Evolutionary conservation across 30 jellyfish, hydroid and myxozoan genomes (phyloP), one percentile per base, ranked within the genome.

Genomic region (Sanderia malayensis): DNA sequence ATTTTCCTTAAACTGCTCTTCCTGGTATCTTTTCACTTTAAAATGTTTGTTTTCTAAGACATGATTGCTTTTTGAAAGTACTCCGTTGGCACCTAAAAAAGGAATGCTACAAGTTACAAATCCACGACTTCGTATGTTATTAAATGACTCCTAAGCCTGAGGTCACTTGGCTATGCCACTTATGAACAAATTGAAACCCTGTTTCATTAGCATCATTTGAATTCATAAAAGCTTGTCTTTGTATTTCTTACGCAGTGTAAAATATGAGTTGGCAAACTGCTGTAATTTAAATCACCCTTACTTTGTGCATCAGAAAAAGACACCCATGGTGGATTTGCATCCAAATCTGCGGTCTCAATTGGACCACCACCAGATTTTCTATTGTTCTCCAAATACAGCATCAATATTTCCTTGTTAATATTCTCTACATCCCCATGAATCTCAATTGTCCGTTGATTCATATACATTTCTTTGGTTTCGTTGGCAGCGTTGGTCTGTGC

Each of bases 291-390:
- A n/a, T n/a, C n/a, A n/a, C n/a, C 15, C 49, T 47, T 41, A 73
- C 85, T 72, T 58, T 29, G 53, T 26, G 20, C 66, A 20, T 73
- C 66, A 57, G 44, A 0, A 44, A 73, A 58, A 18, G 72, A 30
- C 0, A 57, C 67, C 8, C 24, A 4, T 23, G 85, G 75, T 2
- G 85, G 85, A 41, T 32, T 20, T 15, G 85, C 75, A 0, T 31
- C 30, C 67, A 73, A 20, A 31, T 73, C 37, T 30, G 28, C 1
- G 22, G 19, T 11, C 22, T 53, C 58, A 0, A 57, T 1, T 22
- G n/a, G 25, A 0, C 85, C 85, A 53, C 85, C 85, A 2, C 83
- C 83, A 19, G 83, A 71, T 30, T 45, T 49, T 44, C 11, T 19
- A 49, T 24, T 34, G 32, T 22, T 73, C 59, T 57, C 68, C 6